A percentile compares a stretch with the other conserved stretches of the same genome.
Conservation (phyloP, 2,888 invertebrate species). For the Heliconius aoede region DNA sequence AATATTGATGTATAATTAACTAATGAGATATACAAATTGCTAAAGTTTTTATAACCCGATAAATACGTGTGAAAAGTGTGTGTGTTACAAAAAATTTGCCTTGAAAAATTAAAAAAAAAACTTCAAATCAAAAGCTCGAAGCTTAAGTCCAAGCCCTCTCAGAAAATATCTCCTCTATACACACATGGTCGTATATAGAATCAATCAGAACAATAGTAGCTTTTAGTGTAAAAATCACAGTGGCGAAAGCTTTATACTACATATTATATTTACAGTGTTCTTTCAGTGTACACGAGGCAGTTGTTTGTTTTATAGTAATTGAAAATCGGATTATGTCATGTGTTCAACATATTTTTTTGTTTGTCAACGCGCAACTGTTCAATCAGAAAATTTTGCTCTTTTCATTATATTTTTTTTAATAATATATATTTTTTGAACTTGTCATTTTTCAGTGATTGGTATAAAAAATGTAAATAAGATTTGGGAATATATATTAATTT, state of each 20-base stretch:
- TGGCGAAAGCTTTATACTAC: background rate
- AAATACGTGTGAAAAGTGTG: too few species aligned
- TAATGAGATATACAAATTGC: too few species aligned
- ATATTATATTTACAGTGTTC: slow-evolving; percentile 8
- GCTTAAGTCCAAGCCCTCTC: too few species aligned
- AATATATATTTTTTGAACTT: background rate
- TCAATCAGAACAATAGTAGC: too few species aligned
- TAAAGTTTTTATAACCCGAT: too few species aligned
- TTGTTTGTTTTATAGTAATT: slow-evolving; percentile 67
- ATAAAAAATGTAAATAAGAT: background rate
- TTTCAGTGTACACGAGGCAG: slow-evolving; percentile 24
- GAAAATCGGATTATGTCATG: slow-evolving; percentile 64
- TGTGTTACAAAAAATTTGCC: too few species aligned
- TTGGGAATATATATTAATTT: too few species aligned
- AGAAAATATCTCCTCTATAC: too few species aligned
- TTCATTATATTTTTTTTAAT: slow-evolving; percentile 38
- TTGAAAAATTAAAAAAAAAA: too few species aligned
- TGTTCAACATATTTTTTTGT: slow-evolving; percentile 61
- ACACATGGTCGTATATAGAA: too few species aligned
- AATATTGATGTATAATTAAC: too few species aligned
- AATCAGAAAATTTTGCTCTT: slow-evolving; percentile 52
- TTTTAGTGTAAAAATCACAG: background rate
- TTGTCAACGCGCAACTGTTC: slow-evolving; percentile 56
- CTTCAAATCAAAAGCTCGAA: too few species aligned
- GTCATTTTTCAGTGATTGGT: background rate